These are phyloP conservation scores for Blastobasis lacticolella DNA, from an alignment of 2,888 invertebrate genomes.

Conservation along the genomic window DNA sequence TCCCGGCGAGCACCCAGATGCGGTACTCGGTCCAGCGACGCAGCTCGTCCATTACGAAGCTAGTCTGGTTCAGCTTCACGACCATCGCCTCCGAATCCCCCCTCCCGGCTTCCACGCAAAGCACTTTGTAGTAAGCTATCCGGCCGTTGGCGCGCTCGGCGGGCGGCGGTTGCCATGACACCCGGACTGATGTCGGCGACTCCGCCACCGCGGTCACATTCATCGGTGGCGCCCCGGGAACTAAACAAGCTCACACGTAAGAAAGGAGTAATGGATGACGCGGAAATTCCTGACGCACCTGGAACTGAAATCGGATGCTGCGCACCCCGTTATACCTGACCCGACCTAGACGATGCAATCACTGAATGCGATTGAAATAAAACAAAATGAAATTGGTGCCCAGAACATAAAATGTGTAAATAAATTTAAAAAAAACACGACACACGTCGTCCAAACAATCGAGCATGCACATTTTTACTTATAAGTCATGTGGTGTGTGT, in stretches of 20 bases:
- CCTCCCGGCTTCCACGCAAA: conserved; percentile 88
- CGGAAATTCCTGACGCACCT: conserved; percentile 23
- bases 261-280: conserved; percentile 15
- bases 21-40: conserved; percentile 97
- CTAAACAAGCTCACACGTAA: conserved; percentile 75
- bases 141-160: conserved; percentile 92
- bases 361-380: conserved; percentile 70
- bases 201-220: conserved; percentile 92
- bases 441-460: conserved; percentile 28
- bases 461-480: conserved; percentile 48
- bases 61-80: conserved; percentile 85
- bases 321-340: conserved; percentile 30
- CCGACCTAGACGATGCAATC: conserved; percentile 62
- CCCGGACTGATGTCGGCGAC: conserved; percentile 91
- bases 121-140: conserved; percentile 96
- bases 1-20: conserved; percentile 97
- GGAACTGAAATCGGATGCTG: conserved; percentile 42
- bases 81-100: conserved; percentile 89
- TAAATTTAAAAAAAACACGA: conserved; percentile 18
- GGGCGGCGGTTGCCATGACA: conserved; percentile 95
- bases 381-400: conserved; percentile 46
- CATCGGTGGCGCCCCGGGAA: conserved; percentile 97
- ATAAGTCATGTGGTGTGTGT: conserved; percentile 35
- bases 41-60: conserved; percentile 89
- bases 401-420: conserved; percentile 41